phyloP scores from a whole-genome alignment of 2,113 vertebrate species.

The Octodon degus region DNA sequence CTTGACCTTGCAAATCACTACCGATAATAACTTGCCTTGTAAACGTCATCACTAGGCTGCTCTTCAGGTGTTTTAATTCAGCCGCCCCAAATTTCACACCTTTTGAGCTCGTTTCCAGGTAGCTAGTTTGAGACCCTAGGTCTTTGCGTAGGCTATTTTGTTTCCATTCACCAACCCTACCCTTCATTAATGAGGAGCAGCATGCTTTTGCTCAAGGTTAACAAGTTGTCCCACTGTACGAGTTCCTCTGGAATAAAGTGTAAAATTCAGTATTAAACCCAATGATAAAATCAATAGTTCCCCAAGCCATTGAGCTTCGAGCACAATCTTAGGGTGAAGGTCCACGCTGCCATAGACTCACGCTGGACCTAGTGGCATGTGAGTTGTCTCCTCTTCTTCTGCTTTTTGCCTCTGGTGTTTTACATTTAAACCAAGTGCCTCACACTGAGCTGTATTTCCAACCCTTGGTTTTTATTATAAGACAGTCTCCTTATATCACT shows the following conservation, averaged over 20 bases:
- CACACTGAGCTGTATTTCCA: background rate
- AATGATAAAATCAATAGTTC: background rate
- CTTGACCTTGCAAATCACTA: background rate
- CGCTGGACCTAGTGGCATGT: background rate
- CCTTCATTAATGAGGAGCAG: slow-evolving; percentile 15
- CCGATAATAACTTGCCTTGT: background rate
- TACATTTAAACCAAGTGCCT: background rate
- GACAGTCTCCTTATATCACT: background rate
- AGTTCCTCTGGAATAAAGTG: background rate
- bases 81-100: background rate
- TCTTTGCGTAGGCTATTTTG: background rate
- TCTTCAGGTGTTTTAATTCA: background rate
- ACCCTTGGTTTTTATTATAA: background rate
- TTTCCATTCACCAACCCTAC: background rate
- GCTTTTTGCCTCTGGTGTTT: background rate
- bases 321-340: background rate
- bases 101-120: background rate
- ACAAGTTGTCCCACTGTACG: background rate
- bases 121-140: background rate
- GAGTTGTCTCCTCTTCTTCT: background rate
- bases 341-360: background rate
- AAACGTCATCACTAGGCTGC: background rate
- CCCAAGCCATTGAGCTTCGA: background rate
- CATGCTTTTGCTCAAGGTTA: background rate
- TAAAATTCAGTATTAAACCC: background rate